Base-by-base conservation (phyloP, 2,113 vertebrate species). In the Tricholaema leucomelas region DNA sequence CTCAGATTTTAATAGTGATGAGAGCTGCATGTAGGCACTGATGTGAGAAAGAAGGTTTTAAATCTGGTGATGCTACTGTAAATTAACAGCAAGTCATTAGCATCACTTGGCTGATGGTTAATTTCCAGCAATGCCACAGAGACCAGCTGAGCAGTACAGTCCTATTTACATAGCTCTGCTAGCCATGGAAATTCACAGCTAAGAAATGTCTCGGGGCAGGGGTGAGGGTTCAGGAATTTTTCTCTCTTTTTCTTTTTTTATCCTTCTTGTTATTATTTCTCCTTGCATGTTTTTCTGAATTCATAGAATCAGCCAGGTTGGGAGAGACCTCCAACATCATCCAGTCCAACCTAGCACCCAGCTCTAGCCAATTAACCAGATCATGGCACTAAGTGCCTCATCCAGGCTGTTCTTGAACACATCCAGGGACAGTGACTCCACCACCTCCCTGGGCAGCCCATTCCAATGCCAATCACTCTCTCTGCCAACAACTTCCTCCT, bases 81-180 rank as follows among this genome's bases (percentile, higher is more conserved):
- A 94, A 88, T 91, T 72, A 91, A 54, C n/a, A 84, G 55, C 78
- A 91, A 74, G 35, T 81, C 80, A 78, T 89, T 73, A 89, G 38
- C 33, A 60, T 87, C 36, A 42, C 16, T 54, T 12, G 28, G 71
- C 27, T 60, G 61, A 38, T 23, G 33, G 76, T 88, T 80, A 52
- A 63, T 71, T 87, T 66, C 55, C 35, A 71, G n/a, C 46, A 89
- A 27, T 85, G 46, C 25, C 56, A 60, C 24, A 56, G 84, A 93
- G 42, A 77, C 36, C 1, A 18, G 56, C 9, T 70, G 71, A 63
- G 36, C 64, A 61, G 27, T 8, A 17, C 23, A 69, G 52, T 12
- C n/a, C 8, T 58, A 58, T 65, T 83, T 81, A 35, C 35, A 44
- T 11, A 75, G 15, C 61, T 73, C 58, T 84, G 50, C 44, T 78